Conservation (phyloP, 2,797 vertebrate species). For the Cynopterus sphinx region DNA sequence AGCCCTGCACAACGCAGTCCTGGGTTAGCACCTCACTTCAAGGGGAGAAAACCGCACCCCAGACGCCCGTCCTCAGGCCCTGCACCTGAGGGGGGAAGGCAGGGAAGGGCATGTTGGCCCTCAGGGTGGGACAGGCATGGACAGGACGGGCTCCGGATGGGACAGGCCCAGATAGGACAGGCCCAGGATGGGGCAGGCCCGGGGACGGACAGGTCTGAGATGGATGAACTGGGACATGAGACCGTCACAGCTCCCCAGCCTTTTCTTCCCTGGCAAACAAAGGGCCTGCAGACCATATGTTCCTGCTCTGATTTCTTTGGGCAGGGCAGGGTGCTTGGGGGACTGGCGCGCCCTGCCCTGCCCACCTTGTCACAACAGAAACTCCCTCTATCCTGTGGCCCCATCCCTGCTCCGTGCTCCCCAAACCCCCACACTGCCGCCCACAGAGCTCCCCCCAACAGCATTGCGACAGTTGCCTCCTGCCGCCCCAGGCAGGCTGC, state of each 20-base stretch:
- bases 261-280: neutral
- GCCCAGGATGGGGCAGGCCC: too few species aligned
- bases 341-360: neutral
- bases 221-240: neutral
- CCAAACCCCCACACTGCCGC: too few species aligned
- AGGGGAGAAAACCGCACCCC: neutral
- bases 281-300: constrained; percentile 47
- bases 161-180: too few species aligned
- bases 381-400: neutral
- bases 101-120: neutral
- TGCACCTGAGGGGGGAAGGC: neutral
- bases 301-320: constrained; percentile 44
- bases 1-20: fast-evolving
- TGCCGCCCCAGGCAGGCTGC: neutral
- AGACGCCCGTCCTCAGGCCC: neutral
- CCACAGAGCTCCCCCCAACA: neutral
- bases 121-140: neutral
- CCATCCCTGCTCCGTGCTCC: neutral
- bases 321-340: neutral
- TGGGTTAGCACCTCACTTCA: fast-evolving
- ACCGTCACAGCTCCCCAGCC: neutral
- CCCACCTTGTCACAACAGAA: neutral
- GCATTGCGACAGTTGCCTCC: too few species aligned
- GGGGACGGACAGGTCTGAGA: neutral
- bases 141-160: neutral